These are phyloP conservation scores for Poeciliopsis infans DNA, from an alignment of 2,797 vertebrate genomes.

Conservation along the genomic window DNA sequence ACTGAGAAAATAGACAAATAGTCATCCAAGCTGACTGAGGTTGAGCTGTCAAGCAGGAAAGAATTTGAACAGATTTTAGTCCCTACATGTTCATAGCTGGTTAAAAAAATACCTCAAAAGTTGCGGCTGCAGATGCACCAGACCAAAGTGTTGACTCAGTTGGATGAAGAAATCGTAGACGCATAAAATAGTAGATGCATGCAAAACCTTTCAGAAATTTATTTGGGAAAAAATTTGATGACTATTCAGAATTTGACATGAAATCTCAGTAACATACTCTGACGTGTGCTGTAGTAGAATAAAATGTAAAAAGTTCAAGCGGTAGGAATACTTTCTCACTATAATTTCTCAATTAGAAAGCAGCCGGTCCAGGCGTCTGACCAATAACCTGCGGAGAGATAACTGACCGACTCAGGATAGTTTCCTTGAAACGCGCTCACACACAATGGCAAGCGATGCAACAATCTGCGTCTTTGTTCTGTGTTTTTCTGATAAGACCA, in stretches of 20 bases:
- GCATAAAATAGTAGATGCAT: not conserved
- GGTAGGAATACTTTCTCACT: not conserved
- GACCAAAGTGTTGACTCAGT: not conserved
- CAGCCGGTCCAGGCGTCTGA: constrained; percentile 33
- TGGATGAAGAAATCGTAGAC: not conserved
- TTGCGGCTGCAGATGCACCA: not conserved
- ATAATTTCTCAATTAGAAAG: constrained; percentile 31
- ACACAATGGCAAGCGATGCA: constrained; percentile 33
- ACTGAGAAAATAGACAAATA: not conserved
- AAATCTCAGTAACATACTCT: not conserved
- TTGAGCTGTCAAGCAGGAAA: not conserved
- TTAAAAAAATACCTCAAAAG: not conserved
- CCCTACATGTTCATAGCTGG: not conserved
- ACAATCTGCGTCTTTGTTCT: constrained; percentile 69
- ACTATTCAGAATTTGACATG: not conserved
- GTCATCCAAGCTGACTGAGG: not conserved
- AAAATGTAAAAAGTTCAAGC: not conserved
- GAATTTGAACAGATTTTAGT: not conserved
- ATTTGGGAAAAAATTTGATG: not conserved
- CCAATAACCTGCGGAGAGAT: constrained; percentile 41
- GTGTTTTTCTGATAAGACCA: constrained; percentile 54
- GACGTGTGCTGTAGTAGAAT: not conserved
- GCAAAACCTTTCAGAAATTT: not conserved
- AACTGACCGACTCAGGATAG: constrained; percentile 44
- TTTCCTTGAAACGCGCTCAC: constrained; percentile 32